phyloP scores from a whole-genome alignment of 2,888 invertebrate species.

The Netelia fuscicornis region DNA sequence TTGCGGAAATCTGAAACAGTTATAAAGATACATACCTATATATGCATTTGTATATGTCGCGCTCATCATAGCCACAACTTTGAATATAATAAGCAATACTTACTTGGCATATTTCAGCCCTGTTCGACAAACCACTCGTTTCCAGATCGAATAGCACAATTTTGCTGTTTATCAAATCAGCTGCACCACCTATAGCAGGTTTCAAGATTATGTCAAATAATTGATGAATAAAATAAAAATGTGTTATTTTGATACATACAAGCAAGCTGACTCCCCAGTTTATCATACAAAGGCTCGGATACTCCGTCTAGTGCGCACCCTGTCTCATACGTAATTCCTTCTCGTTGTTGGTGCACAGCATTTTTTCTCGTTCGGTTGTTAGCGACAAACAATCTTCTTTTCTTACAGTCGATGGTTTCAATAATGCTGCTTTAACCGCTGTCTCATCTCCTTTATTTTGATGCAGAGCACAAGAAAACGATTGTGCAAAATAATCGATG shows the following conservation, averaged over 20 bases:
- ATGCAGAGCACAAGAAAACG: slow-evolving; percentile 53
- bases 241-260: slow-evolving; percentile 26
- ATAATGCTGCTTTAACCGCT: slow-evolving; percentile 60
- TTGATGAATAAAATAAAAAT: background rate
- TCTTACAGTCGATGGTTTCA: slow-evolving; percentile 39
- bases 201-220: slow-evolving; percentile 8
- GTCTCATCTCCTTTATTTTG: slow-evolving; percentile 46
- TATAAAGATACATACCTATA: background rate
- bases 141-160: slow-evolving; percentile 8
- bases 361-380: slow-evolving; percentile 36
- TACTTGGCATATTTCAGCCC: slow-evolving; percentile 55
- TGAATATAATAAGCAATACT: slow-evolving; percentile 10
- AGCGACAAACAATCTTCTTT: slow-evolving; percentile 42
- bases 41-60: too few relatives aligned
- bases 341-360: slow-evolving; percentile 13
- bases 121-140: slow-evolving; percentile 3
- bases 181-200: slow-evolving; percentile 18
- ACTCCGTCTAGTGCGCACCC: slow-evolving; percentile 43
- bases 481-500: slow-evolving; percentile 52
- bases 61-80: background rate
- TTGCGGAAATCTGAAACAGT: slow-evolving; percentile 25
- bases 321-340: slow-evolving; percentile 55
- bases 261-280: slow-evolving; percentile 14
- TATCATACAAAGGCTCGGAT: slow-evolving; percentile 14
- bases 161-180: slow-evolving; percentile 29